Percentiles rank a stretch among this genome's conserved stretches.
These are phyloP conservation scores for Pocillopora verrucosa DNA, from an alignment of 64 coral and sea anemone genomes.

Conservation along the genomic window DNA sequence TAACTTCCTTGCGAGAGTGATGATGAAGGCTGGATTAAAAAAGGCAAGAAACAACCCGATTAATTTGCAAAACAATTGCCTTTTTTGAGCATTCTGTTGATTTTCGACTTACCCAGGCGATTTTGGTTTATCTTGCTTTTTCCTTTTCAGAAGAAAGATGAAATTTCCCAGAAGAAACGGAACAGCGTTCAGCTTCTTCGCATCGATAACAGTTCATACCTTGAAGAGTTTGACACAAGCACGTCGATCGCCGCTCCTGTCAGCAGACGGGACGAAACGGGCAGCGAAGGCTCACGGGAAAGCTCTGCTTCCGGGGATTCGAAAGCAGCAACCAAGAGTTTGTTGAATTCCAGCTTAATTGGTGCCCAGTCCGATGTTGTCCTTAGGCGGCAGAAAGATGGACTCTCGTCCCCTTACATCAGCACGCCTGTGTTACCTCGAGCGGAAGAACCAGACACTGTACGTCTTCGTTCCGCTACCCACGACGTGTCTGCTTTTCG, in stretches of 20 bases:
- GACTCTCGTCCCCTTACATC: slow-evolving; percentile 13
- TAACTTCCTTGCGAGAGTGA: slow-evolving; percentile 84
- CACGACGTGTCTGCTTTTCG: slow-evolving; percentile 81
- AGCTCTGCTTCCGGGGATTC: slow-evolving; percentile 81
- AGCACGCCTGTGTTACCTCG: slow-evolving; percentile 44
- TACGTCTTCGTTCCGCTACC: slow-evolving; percentile 36
- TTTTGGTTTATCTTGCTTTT: neutral
- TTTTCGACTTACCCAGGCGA: neutral
- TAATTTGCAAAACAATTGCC: neutral
- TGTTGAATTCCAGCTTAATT: slow-evolving; percentile 45
- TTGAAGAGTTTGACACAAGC: slow-evolving; percentile 60
- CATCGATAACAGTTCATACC: slow-evolving; percentile 60
- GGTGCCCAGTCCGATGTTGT: slow-evolving; percentile 69
- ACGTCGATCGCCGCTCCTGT: slow-evolving; percentile 5
- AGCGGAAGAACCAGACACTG: neutral
- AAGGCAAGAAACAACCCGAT: slow-evolving; percentile 50
- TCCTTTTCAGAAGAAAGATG: slow-evolving; percentile 55
- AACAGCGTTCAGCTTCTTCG: slow-evolving; percentile 65
- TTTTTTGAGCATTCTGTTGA: neutral
- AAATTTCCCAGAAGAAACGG: slow-evolving; percentile 13
- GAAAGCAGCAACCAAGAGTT: slow-evolving; percentile 29
- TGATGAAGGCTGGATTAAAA: slow-evolving; percentile 89
- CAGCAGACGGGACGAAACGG: slow-evolving; percentile 33
- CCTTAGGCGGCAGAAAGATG: slow-evolving; percentile 37
- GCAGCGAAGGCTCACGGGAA: slow-evolving; percentile 74